Percentiles rank a stretch among this genome's conserved stretches.
Evolutionary conservation across 1,140 invertebrate genomes (phyloP).

Genomic region (Philopotamus ludificatus): DNA sequence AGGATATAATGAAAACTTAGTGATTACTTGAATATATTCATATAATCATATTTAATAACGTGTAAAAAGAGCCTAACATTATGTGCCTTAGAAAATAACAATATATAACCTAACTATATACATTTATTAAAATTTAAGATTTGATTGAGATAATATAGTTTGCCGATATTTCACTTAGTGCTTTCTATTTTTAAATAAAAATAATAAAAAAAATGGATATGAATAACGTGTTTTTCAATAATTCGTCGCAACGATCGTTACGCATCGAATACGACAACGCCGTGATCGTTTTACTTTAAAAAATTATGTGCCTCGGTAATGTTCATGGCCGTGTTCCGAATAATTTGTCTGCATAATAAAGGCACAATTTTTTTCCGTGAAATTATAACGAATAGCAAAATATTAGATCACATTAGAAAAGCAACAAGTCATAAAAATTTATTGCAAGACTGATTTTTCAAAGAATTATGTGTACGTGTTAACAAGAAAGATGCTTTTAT

Average conservation of each 20-base stretch:
- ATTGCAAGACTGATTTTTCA: conserved; percentile 39
- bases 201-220: too few relatives aligned
- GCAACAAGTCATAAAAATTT: conserved; percentile 27
- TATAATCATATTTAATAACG: conserved; percentile 29
- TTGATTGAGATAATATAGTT: conserved; percentile 17
- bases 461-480: conserved; percentile 27
- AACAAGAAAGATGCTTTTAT: too few relatives aligned
- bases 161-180: conserved; percentile 23
- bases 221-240: too few relatives aligned
- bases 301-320: too few relatives aligned
- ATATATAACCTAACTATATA: conserved; percentile 40
- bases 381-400: too few relatives aligned
- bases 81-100: conserved; percentile 42
- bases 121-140: conserved; percentile 25
- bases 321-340: too few relatives aligned
- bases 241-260: too few relatives aligned
- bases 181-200: too few relatives aligned
- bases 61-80: conserved; percentile 41
- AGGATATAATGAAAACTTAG: conserved; percentile 30
- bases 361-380: too few relatives aligned
- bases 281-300: too few relatives aligned
- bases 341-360: too few relatives aligned
- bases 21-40: conserved; percentile 31
- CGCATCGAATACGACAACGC: too few relatives aligned
- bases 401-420: conserved; percentile 13